A percentile compares a stretch with the other conserved stretches of the same genome.
These are phyloP conservation scores for Leptopterna dolabrata DNA, from an alignment of 2,888 invertebrate species.

Conservation along the genomic window DNA sequence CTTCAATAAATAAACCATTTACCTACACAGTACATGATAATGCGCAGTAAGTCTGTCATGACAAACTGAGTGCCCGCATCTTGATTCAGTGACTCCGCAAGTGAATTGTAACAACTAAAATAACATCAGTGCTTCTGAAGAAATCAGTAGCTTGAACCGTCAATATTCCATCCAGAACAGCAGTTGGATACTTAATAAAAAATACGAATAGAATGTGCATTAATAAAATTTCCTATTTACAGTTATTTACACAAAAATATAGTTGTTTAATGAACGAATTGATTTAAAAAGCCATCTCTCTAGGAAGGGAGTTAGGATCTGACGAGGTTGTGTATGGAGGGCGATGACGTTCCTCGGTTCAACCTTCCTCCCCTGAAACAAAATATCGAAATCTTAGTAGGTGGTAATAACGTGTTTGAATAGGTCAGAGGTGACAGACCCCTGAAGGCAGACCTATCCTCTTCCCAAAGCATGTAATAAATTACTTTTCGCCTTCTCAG, in stretches of 20 bases:
- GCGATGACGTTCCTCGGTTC: slow-evolving; percentile 62
- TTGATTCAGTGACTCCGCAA: no score
- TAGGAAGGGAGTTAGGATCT: slow-evolving; percentile 56
- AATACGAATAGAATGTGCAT: background rate
- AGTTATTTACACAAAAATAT: slow-evolving; percentile 43
- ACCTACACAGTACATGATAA: no score
- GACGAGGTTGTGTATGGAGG: slow-evolving; percentile 61
- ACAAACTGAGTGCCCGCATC: no score
- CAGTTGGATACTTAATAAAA: background rate
- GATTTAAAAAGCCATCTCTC: background rate
- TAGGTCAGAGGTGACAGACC: no score
- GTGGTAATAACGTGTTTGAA: no score
- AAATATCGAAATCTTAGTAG: slow-evolving; percentile 3
- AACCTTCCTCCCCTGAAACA: slow-evolving; percentile 60
- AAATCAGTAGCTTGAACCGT: background rate
- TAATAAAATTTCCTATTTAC: slow-evolving; percentile 28
- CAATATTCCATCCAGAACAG: slow-evolving; percentile 10
- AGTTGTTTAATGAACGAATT: slow-evolving; percentile 12
- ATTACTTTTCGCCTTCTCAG: no score
- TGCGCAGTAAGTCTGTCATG: no score
- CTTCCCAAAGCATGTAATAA: no score
- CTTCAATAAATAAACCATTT: no score
- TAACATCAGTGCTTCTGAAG: no score
- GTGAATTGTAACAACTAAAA: no score
- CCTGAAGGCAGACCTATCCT: no score